Conservation (phyloP, 1,140 invertebrate genomes). For the Drosophila parvula region DNA sequence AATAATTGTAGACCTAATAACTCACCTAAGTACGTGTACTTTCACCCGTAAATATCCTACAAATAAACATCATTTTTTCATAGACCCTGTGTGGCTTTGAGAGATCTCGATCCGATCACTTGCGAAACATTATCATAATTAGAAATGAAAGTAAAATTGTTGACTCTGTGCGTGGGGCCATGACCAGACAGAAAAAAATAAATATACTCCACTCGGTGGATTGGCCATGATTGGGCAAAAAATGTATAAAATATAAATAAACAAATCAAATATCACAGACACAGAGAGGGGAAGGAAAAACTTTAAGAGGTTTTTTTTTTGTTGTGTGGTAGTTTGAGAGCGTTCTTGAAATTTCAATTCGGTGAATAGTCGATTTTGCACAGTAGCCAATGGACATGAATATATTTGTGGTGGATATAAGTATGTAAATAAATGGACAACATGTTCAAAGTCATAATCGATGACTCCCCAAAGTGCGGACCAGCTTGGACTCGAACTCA, state of each 20-base stretch:
- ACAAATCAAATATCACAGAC: slow-evolving; percentile 58
- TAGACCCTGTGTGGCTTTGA: slow-evolving; percentile 27
- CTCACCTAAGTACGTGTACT: slow-evolving; percentile 26
- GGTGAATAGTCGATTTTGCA: slow-evolving; percentile 66
- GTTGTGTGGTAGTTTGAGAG: slow-evolving; percentile 39
- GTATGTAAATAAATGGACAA: slow-evolving; percentile 20
- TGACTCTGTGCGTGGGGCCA: slow-evolving; percentile 55
- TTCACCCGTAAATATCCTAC: slow-evolving; percentile 22
- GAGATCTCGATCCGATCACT: slow-evolving; percentile 68
- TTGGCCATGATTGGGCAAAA: slow-evolving; percentile 75
- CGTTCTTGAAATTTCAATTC: slow-evolving; percentile 76
- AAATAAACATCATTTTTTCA: slow-evolving; percentile 16
- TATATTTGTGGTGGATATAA: background rate
- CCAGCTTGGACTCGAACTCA: slow-evolving; percentile 52
- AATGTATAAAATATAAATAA: slow-evolving; percentile 68
- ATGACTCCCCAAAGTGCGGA: slow-evolving; percentile 51
- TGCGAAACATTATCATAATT: slow-evolving; percentile 73
- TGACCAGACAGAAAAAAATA: slow-evolving; percentile 59
- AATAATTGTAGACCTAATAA: slow-evolving; percentile 15
- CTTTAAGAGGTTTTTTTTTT: slow-evolving; percentile 23
- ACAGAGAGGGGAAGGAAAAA: slow-evolving; percentile 8
- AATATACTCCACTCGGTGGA: slow-evolving; percentile 24
- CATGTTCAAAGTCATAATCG: slow-evolving; percentile 63
- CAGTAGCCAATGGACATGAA: slow-evolving; percentile 58
- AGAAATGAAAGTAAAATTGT: slow-evolving; percentile 79